These are phyloP conservation scores for Hydropotes inermis DNA, from an alignment of 2,113 vertebrate species.

Conservation along the genomic window DNA sequence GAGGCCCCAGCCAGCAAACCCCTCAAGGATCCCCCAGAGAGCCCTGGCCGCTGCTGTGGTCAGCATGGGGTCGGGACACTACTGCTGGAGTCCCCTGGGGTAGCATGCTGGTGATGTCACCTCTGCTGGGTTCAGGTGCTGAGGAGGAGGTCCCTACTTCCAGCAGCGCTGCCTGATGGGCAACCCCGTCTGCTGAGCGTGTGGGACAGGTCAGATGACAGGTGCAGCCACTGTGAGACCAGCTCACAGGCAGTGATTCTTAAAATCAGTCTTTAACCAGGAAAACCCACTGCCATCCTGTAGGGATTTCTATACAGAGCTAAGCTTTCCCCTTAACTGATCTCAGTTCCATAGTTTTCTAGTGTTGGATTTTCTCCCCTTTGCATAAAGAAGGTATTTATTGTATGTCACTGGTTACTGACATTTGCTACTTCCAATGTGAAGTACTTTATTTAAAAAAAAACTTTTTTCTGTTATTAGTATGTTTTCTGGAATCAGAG, in stretches of 20 bases:
- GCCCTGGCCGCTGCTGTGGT: background rate
- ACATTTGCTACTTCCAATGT: background rate
- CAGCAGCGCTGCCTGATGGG: conserved; percentile 23
- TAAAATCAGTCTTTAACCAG: conserved; percentile 36
- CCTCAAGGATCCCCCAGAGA: background rate
- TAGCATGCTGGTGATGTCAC: fast-evolving
- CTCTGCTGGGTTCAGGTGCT: background rate
- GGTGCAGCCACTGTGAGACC: background rate
- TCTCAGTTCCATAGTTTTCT: background rate
- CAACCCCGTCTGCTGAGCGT: conserved; percentile 13
- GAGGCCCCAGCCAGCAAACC: background rate
- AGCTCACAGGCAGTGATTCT: conserved; percentile 34
- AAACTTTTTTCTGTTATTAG: background rate
- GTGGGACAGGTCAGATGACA: background rate
- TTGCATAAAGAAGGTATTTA: background rate
- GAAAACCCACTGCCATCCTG: fast-evolving
- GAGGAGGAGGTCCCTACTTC: background rate
- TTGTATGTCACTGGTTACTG: background rate
- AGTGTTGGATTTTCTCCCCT: background rate
- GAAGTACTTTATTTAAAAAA: background rate
- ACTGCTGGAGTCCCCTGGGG: background rate
- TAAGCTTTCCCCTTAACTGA: background rate
- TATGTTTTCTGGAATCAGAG: conserved; percentile 17
- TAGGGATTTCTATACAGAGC: background rate
- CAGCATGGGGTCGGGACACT: fast-evolving